Base-by-base conservation (phyloP, 2,888 invertebrate genomes). In the Charanyca ferruginea region DNA sequence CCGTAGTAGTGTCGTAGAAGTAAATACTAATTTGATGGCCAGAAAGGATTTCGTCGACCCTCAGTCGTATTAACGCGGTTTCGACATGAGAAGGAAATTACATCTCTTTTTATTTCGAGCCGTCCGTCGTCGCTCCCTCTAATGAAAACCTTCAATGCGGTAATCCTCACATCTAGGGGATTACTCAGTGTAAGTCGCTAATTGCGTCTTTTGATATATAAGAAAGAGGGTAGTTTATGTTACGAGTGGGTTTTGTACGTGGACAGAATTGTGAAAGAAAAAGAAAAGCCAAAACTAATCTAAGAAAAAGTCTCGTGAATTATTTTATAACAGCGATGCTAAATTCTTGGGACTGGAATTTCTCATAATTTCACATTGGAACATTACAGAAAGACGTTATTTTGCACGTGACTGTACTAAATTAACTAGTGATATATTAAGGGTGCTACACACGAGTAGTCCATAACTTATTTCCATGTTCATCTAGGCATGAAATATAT, bases 11-110 rank as follows among this genome's bases (percentile, higher is more conserved):
- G 42, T 22, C 23, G 41, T 23, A 9, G 69, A 61, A 74, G 66
- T 62, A 60, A 66, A 79, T 77, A 84, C 87, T 90, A 91, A 92
- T 91, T 90, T 87, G 85, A 86, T 83, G 82, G 73, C 79, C 81
- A 81, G 77, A 85, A 89, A 89, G 89, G 89, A 89, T 89, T 89
- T 77, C 73, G 76, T 77, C 84, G 88, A 85, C 89, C 89, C 87
- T 87, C 83, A 81, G 83, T 78, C 84, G 87, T 87, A 91, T 91
- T 91, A 90, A 83, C 89, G 86, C 88, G 87, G 87, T 85, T 88
- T 86, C 85, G 85, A 86, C 89, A 89, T 84, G 88, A 88, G 87
- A 87, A 87, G 84, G 83, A 86, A 89, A 91, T 91, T 89, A 91
- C 86, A 85, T 86, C 83, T 87, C 87, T 90, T 89, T 89, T 90